phyloP scores from a whole-genome alignment of 2,888 invertebrate genomes.

The Hydrotaea diabolus region DNA sequence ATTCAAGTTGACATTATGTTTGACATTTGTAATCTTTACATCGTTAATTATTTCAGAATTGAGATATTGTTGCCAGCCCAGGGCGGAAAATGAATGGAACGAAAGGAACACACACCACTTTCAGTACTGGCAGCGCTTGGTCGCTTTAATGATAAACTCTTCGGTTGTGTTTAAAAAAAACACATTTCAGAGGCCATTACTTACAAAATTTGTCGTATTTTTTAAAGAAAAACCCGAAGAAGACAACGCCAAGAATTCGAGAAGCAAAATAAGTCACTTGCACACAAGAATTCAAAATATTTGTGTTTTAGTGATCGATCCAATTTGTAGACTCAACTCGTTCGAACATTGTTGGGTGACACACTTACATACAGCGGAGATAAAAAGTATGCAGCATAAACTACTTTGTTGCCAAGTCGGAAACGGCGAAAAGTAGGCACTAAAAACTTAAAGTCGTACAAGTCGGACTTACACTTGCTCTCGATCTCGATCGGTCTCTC shows the following conservation, averaged over 20 bases:
- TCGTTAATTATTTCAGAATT: constrained; percentile 80
- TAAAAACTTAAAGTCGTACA: too few species aligned
- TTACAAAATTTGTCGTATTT: constrained; percentile 17
- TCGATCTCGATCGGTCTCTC: too few species aligned
- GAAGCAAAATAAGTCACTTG: not conserved
- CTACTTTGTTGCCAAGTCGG: too few species aligned
- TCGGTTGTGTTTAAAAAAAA: not conserved
- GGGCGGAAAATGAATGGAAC: not conserved
- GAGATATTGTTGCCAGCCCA: constrained; percentile 69
- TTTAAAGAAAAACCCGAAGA: not conserved
- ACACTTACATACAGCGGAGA: not conserved
- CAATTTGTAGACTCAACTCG: not conserved
- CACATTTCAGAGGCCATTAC: constrained; percentile 5
- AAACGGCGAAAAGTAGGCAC: too few species aligned
- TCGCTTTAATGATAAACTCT: constrained; percentile 41
- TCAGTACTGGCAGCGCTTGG: not conserved
- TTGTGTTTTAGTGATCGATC: not conserved
- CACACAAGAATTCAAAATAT: constrained; percentile 6
- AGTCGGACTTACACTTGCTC: too few species aligned
- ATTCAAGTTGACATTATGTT: constrained; percentile 78
- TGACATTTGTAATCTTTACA: constrained; percentile 80
- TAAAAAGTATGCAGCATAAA: not conserved
- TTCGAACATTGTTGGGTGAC: not conserved
- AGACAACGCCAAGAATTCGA: not conserved
- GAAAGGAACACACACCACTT: constrained; percentile 3